These are phyloP conservation scores for Pseudoatta argentina DNA, from an alignment of 1,140 invertebrate species.

Conservation along the genomic window DNA sequence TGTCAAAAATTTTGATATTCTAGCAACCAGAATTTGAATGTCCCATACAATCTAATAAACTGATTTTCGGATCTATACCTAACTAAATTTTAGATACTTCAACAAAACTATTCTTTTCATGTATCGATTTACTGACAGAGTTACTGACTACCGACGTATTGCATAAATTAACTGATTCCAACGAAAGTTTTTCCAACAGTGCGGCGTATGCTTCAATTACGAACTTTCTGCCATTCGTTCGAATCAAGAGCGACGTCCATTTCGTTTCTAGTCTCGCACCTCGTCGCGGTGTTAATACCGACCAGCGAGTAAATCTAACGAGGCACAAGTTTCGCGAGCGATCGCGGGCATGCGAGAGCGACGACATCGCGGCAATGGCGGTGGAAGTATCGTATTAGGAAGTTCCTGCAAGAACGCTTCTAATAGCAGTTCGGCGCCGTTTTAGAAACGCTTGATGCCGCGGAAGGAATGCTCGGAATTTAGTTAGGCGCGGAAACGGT, in stretches of 20 bases:
- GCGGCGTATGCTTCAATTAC: slow-evolving; percentile 27
- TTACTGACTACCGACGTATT: not conserved
- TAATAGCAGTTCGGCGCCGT: slow-evolving; percentile 53
- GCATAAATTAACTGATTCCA: slow-evolving; percentile 1
- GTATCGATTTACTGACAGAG: slow-evolving; percentile 9
- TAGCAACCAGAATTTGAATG: no score
- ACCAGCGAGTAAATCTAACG: slow-evolving; percentile 54
- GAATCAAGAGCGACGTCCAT: slow-evolving; percentile 11
- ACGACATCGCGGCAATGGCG: slow-evolving; percentile 24
- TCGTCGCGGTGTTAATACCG: slow-evolving; percentile 27
- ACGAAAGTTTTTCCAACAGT: slow-evolving; percentile 17
- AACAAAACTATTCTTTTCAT: no score
- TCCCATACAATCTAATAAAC: no score
- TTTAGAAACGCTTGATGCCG: slow-evolving; percentile 32
- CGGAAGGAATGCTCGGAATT: slow-evolving; percentile 63
- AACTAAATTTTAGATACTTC: no score
- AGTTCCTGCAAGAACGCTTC: slow-evolving; percentile 35
- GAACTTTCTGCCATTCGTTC: slow-evolving; percentile 47
- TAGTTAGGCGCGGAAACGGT: slow-evolving; percentile 60
- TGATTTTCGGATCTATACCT: no score
- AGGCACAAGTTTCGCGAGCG: slow-evolving; percentile 52
- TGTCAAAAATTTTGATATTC: no score
- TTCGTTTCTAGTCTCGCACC: not conserved
- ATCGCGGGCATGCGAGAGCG: slow-evolving; percentile 24
- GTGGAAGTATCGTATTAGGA: slow-evolving; percentile 61